These are phyloP conservation scores for Sebastes trivittatus DNA, from an alignment of 2,797 vertebrate species.

Conservation along the genomic window DNA sequence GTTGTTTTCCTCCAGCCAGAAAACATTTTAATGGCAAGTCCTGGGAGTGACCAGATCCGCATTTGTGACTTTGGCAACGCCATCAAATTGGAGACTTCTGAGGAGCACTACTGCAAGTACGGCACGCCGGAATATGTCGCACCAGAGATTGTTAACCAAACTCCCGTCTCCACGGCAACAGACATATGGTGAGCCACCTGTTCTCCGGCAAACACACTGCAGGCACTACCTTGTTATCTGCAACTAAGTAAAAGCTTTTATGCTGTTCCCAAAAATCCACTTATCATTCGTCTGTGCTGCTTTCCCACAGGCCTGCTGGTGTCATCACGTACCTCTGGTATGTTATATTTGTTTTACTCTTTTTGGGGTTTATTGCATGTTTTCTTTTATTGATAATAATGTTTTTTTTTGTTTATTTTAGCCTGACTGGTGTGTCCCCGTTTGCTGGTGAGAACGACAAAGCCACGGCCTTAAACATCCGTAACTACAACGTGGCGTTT, in stretches of 20 bases:
- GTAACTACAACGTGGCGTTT: constrained; percentile 94
- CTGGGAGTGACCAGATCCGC: constrained; percentile 87
- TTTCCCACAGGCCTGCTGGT: constrained; percentile 73
- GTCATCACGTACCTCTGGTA: constrained; percentile 84
- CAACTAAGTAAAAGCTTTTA: constrained; percentile 12
- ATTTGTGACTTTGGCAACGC: constrained; percentile 96
- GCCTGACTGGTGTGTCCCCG: constrained; percentile 94
- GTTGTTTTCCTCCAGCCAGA: constrained; percentile 84
- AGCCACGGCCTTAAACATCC: constrained; percentile 91
- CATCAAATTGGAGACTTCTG: constrained; percentile 82
- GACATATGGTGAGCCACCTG: constrained; percentile 91
- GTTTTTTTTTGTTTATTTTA: constrained; percentile 47
- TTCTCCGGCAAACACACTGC: constrained; percentile 5
- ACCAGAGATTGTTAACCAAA: constrained; percentile 96
- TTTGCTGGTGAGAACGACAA: constrained; percentile 95
- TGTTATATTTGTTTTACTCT: background rate
- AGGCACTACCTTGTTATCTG: background rate
- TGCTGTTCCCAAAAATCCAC: background rate
- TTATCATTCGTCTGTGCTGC: constrained; percentile 22
- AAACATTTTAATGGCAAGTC: constrained; percentile 90
- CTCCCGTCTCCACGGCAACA: constrained; percentile 90
- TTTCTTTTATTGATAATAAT: background rate
- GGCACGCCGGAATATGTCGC: constrained; percentile 95
- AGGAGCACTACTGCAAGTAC: constrained; percentile 90
- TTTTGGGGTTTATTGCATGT: background rate